Percentiles rank a stretch among this genome's conserved stretches.
These are phyloP conservation scores for Bombylius major DNA, from an alignment of 2,888 invertebrate species.

Conservation along the genomic window DNA sequence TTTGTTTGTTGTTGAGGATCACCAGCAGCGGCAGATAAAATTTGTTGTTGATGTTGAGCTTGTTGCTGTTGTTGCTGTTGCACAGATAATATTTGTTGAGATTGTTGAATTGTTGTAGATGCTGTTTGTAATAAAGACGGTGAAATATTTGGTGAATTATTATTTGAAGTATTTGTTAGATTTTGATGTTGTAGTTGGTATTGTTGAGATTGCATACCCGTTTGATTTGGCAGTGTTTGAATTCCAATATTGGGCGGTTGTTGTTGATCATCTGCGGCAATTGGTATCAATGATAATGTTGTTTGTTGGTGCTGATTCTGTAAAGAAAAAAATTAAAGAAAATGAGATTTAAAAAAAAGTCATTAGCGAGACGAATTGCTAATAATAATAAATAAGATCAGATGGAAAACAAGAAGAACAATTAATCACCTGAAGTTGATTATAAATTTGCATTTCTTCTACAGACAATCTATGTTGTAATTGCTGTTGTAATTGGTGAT, in stretches of 20 bases:
- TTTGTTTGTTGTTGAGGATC: constrained; percentile 30
- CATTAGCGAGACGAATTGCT: no score
- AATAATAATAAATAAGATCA: no score
- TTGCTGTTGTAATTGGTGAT: constrained; percentile 38
- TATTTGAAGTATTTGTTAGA: constrained; percentile 7
- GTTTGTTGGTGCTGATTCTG: constrained; percentile 30
- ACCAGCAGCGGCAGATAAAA: constrained; percentile 20
- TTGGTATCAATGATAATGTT: constrained; percentile 31
- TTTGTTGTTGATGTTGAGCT: constrained; percentile 11
- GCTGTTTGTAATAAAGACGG: constrained; percentile 10
- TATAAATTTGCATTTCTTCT: constrained; percentile 38
- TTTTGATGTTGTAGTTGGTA: constrained; percentile 7
- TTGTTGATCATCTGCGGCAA: constrained; percentile 28
- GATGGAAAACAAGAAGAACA: neutral
- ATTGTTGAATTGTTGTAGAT: constrained; percentile 20
- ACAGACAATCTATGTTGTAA: constrained; percentile 33
- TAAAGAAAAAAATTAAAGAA: neutral
- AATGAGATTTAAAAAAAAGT: no score
- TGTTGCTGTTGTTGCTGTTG: constrained; percentile 21
- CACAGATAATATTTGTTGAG: constrained; percentile 21
- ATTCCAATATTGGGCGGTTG: constrained; percentile 25
- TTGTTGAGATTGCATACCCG: constrained; percentile 8
- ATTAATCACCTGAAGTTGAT: constrained; percentile 29
- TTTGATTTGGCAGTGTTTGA: constrained; percentile 18
- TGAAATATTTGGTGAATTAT: constrained; percentile 10